Evolutionary conservation across 2,113 vertebrate genomes (phyloP), one percentile per base, ranked within the genome.

Genomic region (Vimba vimba): DNA sequence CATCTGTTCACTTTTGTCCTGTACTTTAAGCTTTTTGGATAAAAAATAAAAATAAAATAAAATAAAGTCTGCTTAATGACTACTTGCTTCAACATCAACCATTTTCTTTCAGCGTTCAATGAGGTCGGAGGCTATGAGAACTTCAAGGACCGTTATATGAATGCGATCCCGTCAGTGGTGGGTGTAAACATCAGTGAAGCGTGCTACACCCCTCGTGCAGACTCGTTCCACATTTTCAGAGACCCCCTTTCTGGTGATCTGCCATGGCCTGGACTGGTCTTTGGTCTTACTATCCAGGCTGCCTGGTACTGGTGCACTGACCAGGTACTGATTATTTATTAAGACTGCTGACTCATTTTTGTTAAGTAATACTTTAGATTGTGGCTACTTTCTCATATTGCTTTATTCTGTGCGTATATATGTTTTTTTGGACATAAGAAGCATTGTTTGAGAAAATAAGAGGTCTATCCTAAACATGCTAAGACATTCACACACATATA

Each of bases 261-360:
- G 85, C 98, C 98, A 0, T 99, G 98, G 98, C 98, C 98, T 0
- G 98, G 97, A 4, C 86, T 99, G 0, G 2, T 96, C 85, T 98
- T 99, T 15, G 98, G 98, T 45, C 79, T 99, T 47, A 93, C 93
- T 85, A 96, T 99, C 89, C 50, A 97, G 15, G 94, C 96, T 33
- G 10, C 92, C 79, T 99, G 98, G 98, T 99, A 99, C 90, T 99
- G 97, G 97, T 99, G 98, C 93, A 98, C 97, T 0, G 98, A 99
- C 73, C 98, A 99, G 97, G 98, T 99, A 94, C 23, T 12, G 15
- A 62, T 43, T 2, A 19, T 71, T 17, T 33, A 10, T 36, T 6
- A n/a, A 12, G 21, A 1, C 21, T 73, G 39, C 21, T 43, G 9
- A 23, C 68, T 50, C 12, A 50, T 50, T 15, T 15, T 50, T 50